These are phyloP conservation scores for Heliconius cydno DNA, from an alignment of 2,888 invertebrate genomes.

Conservation along the genomic window DNA sequence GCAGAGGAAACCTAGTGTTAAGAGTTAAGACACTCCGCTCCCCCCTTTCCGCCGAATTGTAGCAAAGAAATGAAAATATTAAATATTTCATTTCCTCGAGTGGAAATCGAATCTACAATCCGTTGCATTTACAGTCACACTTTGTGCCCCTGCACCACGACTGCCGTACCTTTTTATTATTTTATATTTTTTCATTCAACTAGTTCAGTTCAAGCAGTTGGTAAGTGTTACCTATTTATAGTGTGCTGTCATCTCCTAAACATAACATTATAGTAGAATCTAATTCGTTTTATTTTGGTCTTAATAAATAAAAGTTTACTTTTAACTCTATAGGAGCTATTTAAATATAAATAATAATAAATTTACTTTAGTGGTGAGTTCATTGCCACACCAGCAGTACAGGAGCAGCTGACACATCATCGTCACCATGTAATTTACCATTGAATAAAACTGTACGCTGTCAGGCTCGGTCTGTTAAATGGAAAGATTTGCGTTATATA, in stretches of 20 bases:
- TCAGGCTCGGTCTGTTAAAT: constrained; percentile 62
- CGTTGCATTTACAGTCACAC: no score
- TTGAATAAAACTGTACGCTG: constrained; percentile 75
- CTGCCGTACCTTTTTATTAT: no score
- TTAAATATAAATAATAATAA: background rate
- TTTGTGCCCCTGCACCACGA: no score
- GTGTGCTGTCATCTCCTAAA: background rate
- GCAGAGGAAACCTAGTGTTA: no score
- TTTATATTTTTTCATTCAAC: no score
- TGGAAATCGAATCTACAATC: no score
- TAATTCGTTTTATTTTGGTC: background rate
- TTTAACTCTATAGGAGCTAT: no score
- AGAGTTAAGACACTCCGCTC: no score
- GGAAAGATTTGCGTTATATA: no score
- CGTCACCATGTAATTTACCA: constrained; percentile 73
- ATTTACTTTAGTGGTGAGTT: constrained; percentile 70
- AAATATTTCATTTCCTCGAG: no score
- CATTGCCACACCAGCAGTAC: constrained; percentile 82
- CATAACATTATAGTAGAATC: background rate
- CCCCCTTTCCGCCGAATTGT: no score
- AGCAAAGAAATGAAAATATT: no score
- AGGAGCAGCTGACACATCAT: constrained; percentile 81
- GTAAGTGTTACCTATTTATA: background rate
- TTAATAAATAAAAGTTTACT: background rate
- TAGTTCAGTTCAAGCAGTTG: background rate